Percentiles rank a stretch among this genome's conserved stretches.
These are phyloP conservation scores for Serilophus lunatus DNA, from an alignment of 2,113 vertebrate genomes.

Conservation along the genomic window DNA sequence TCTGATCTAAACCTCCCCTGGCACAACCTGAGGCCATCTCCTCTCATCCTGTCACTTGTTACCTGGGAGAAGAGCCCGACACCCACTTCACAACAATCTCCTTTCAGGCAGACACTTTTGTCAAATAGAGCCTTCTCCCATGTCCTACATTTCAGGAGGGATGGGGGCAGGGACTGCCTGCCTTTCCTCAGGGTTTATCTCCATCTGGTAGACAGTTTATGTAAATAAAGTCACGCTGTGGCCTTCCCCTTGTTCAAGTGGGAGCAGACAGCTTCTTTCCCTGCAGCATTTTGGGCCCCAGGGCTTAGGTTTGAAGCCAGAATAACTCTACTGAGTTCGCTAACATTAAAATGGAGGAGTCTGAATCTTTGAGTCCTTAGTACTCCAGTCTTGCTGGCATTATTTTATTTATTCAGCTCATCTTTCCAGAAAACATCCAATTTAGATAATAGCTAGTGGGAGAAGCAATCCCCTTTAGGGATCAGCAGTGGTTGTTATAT, in stretches of 20 bases:
- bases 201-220: constrained; percentile 40
- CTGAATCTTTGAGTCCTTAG: constrained; percentile 21
- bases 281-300: neutral
- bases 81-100: neutral
- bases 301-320: constrained; percentile 30
- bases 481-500: constrained; percentile 59
- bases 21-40: neutral
- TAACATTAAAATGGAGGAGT: neutral
- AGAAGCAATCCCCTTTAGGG: constrained; percentile 65
- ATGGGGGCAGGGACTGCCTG: neutral
- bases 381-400: neutral
- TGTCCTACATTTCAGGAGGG: neutral
- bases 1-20: neutral
- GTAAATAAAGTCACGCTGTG: neutral
- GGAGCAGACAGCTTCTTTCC: constrained; percentile 17
- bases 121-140: neutral
- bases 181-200: constrained; percentile 12
- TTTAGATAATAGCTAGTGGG: constrained; percentile 70
- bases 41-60: neutral
- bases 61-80: neutral
- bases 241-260: neutral
- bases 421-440: constrained; percentile 69
- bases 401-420: constrained; percentile 65
- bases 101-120: neutral
- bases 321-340: neutral